These are phyloP conservation scores for Exaiptasia diaphana DNA, from an alignment of 64 coral and sea anemone genomes.

Conservation along the genomic window DNA sequence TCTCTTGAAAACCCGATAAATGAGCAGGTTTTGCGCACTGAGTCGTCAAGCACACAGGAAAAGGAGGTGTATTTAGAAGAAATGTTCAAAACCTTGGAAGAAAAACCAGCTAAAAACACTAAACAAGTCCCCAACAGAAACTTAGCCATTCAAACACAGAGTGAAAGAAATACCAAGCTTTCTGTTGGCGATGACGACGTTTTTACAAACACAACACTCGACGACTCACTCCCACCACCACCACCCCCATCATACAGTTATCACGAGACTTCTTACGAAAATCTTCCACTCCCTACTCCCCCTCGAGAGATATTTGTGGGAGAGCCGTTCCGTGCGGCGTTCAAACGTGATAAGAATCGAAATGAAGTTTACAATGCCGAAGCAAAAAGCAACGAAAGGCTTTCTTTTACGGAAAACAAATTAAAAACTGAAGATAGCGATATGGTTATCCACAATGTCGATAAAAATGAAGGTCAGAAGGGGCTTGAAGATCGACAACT, in stretches of 20 bases:
- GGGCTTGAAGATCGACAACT: no score
- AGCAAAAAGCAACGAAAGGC: no score
- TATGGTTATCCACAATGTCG: no score
- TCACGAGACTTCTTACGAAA: slow-evolving; percentile 69
- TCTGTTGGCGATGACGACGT: slow-evolving; percentile 40
- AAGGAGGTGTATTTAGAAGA: slow-evolving; percentile 2
- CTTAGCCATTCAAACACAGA: background rate
- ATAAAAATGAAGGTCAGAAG: no score
- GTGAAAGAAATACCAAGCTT: background rate
- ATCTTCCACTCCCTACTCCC: slow-evolving; percentile 72
- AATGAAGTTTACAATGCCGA: no score
- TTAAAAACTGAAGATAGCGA: no score
- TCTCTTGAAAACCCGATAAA: no score
- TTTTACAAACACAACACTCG: slow-evolving; percentile 20
- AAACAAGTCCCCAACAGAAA: background rate
- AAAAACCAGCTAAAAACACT: background rate
- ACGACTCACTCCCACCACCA: slow-evolving; percentile 74
- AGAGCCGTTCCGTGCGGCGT: background rate
- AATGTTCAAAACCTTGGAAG: slow-evolving; percentile 3
- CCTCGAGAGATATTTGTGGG: slow-evolving; percentile 49
- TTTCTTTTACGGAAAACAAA: no score
- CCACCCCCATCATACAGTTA: slow-evolving; percentile 40
- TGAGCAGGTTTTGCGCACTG: background rate
- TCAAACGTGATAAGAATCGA: no score
- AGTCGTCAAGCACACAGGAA: background rate